Evolutionary conservation across 92 coral and sea anemone genomes (phyloP), one percentile per base, ranked within the genome.

Genomic region (Meandrina meandrites): DNA sequence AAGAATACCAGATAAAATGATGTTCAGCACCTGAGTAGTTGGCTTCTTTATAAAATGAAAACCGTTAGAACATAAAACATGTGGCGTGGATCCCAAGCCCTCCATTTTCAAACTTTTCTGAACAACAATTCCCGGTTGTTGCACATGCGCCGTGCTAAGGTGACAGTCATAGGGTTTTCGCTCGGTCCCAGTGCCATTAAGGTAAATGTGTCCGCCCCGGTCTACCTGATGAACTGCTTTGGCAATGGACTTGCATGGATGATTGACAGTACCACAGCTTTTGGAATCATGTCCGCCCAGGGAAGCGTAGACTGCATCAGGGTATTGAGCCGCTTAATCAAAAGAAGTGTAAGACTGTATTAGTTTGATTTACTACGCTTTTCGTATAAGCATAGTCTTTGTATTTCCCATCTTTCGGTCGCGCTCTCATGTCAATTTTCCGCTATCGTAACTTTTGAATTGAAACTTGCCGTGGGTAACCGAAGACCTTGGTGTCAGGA

Each of bases 81-180:
- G 64, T 3, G 79, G 19, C 5, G 50, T 32, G 17, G 82, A 56
- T 19, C 18, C 24, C 3, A 56, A 48, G 6, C 88, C 88, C 60
- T 40, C 70, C 19, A 84, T 58, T 8, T 10, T 76, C 57, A 91
- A 30, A 35, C 76, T 85, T 58, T 86, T 89, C 24, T 92, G 47
- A 22, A 69, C 45, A 27, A 54, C 18, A 17, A 82, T 81, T 24
- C 94, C 89, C 15, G 78, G 84, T 8, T 79, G 75, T 0, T 21
- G 58, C 3, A 13, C 75, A 47, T 69, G 6, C 64, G 64, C 64
- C 64, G 60, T 21, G 2, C 40, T 66, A 17, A 4, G 47, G 81
- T 17, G 10, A 36, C 75, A 70, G 22, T 36, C 0, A 34, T 70
- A 70, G 0, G 47, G 47, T 18, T 21, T 40, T 14, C 30, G 21